Conservation (phyloP, 2,113 vertebrate genomes). For the Nycticorax nycticorax region DNA sequence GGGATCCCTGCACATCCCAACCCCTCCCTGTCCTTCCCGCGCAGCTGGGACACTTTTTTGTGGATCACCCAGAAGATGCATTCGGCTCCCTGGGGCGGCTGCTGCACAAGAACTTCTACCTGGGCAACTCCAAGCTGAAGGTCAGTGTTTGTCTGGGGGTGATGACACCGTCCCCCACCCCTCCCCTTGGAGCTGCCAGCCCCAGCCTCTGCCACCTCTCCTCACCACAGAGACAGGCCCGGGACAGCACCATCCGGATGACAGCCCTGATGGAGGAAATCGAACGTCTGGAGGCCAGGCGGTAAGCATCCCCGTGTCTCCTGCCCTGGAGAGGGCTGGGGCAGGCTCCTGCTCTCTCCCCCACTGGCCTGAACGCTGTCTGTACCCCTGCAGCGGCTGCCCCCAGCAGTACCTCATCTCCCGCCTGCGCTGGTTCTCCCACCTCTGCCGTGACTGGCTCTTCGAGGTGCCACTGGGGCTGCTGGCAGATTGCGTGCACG, state of each 20-base stretch:
- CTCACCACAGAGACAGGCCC: not conserved
- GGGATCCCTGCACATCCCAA: fast-evolving
- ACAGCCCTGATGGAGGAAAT: not conserved
- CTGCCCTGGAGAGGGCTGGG: not conserved
- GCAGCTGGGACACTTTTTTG: conserved; percentile 44
- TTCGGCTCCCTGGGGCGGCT: conserved; percentile 33
- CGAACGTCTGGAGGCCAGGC: not conserved
- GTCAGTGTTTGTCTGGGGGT: not conserved
- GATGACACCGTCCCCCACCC: fast-evolving
- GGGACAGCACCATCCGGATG: conserved; percentile 19
- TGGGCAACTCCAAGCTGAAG: not conserved
- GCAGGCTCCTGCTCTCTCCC: not conserved
- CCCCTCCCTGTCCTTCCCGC: fast-evolving
- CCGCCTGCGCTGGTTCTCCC: conserved; percentile 50
- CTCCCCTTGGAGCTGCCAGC: not conserved
- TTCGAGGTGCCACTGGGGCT: conserved; percentile 10
- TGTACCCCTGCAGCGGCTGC: not conserved
- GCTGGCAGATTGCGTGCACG: not conserved
- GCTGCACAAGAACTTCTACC: conserved; percentile 34
- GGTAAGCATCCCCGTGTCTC: not conserved
- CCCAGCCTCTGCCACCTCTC: not conserved
- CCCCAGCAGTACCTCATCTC: not conserved
- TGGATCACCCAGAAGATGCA: conserved; percentile 28
- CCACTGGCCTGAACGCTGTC: fast-evolving
- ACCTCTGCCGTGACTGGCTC: conserved; percentile 49